Conservation (phyloP, 2,113 vertebrate species). For the Sterna hirundo region DNA sequence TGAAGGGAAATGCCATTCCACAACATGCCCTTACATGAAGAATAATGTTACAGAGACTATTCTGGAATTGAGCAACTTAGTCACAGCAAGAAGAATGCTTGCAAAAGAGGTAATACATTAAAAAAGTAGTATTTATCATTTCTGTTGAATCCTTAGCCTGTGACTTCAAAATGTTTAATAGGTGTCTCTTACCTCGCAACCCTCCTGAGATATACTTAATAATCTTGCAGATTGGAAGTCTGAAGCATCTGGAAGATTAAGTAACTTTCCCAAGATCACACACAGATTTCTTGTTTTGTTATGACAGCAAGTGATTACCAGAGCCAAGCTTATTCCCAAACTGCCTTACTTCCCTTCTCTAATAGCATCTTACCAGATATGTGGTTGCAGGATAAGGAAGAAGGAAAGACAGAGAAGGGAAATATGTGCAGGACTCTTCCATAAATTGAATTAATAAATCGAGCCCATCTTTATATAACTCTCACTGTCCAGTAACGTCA, state of each 20-base stretch:
- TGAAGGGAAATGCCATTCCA: neutral
- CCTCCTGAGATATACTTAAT: neutral
- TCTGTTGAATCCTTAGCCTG: neutral
- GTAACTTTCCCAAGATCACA: neutral
- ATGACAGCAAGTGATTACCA: neutral
- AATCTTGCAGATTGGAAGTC: neutral
- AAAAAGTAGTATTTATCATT: neutral
- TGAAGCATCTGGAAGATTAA: neutral
- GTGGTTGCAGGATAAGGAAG: neutral
- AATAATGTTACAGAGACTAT: neutral
- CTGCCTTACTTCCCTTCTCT: neutral
- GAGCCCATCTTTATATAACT: neutral
- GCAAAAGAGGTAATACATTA: neutral
- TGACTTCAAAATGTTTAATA: neutral
- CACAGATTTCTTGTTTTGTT: conserved; percentile 4
- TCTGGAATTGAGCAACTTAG: neutral
- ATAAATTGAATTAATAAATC: neutral
- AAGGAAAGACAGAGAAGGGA: neutral
- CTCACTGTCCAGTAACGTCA: neutral
- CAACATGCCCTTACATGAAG: neutral
- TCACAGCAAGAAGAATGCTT: neutral
- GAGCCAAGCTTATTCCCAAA: conserved; percentile 12
- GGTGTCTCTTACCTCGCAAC: neutral
- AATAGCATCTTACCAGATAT: neutral
- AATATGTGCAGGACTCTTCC: neutral